Evolutionary conservation across 2,888 invertebrate species (phyloP).

Genomic region (Endomychus coccineus): DNA sequence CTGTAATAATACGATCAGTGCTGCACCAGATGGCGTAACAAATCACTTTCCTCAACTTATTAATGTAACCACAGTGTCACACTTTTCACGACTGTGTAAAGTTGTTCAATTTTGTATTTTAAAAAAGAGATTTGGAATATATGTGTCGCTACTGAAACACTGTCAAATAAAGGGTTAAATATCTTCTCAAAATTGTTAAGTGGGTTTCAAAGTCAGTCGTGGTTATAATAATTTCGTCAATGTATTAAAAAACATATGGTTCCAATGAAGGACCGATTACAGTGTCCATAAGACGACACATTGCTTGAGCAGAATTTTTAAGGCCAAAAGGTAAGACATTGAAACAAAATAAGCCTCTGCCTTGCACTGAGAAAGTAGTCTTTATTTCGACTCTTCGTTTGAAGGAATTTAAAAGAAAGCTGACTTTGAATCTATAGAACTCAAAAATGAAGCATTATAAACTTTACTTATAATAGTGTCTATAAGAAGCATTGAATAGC

Average conservation of each 20-base stretch:
- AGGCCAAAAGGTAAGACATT: slow-evolving; percentile 16
- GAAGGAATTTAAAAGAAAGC: no score
- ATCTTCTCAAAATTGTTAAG: slow-evolving; percentile 8
- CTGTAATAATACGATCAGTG: no score
- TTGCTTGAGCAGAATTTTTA: slow-evolving; percentile 12
- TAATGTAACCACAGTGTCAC: no score
- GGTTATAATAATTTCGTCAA: slow-evolving; percentile 18
- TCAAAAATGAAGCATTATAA: slow-evolving; percentile 1
- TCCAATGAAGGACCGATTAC: slow-evolving; percentile 12
- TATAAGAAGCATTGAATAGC: slow-evolving; percentile 3
- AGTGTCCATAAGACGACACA: slow-evolving; percentile 18
- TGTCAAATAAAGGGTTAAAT: no score
- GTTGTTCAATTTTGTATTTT: no score
- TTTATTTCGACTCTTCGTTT: no score
- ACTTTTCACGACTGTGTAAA: no score
- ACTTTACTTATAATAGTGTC: slow-evolving; percentile 4
- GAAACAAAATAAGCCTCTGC: slow-evolving; percentile 4
- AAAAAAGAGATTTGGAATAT: no score
- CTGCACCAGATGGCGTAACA: no score
- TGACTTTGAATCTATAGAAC: background rate
- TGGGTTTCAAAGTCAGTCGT: slow-evolving; percentile 15
- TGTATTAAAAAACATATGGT: slow-evolving; percentile 16
- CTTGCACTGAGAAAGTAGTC: slow-evolving; percentile 2
- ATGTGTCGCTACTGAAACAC: no score
- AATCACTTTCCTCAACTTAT: no score